These are phyloP conservation scores for Linepithema humile DNA, from an alignment of 1,140 invertebrate species.

Conservation along the genomic window DNA sequence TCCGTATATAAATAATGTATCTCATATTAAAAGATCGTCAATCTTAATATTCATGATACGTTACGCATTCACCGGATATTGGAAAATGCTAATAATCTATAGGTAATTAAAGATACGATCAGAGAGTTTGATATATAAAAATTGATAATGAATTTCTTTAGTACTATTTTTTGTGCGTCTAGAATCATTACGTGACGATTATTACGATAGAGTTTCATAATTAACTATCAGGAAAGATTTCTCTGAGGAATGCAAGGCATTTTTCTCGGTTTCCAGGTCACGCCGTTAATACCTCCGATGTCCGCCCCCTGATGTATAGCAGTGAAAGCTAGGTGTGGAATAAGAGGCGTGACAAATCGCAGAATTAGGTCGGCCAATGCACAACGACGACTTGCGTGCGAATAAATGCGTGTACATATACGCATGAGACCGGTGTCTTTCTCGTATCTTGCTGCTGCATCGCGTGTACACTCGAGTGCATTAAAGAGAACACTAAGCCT, in stretches of 20 bases:
- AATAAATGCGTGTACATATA: slow-evolving; percentile 58
- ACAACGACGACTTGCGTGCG: slow-evolving; percentile 35
- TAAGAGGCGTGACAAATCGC: slow-evolving; percentile 77
- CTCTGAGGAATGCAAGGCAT: not conserved
- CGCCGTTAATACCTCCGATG: slow-evolving; percentile 44
- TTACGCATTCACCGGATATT: no score
- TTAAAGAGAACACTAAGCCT: not conserved
- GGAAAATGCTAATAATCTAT: not conserved
- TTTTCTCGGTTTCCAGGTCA: slow-evolving; percentile 17
- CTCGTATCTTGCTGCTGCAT: slow-evolving; percentile 40
- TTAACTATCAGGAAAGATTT: not conserved
- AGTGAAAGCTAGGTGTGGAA: slow-evolving; percentile 77
- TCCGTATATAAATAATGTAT: not conserved
- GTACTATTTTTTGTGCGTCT: not conserved
- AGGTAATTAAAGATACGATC: not conserved
- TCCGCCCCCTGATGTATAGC: slow-evolving; percentile 67
- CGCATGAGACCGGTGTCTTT: slow-evolving; percentile 19
- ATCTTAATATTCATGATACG: not conserved
- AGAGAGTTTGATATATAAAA: not conserved
- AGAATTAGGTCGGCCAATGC: slow-evolving; percentile 75
- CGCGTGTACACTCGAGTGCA: slow-evolving; percentile 29
- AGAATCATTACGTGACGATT: not conserved
- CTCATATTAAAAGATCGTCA: not conserved
- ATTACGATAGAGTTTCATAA: not conserved
- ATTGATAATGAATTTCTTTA: not conserved